A percentile compares a stretch with the other conserved stretches of the same genome.
These are phyloP conservation scores for Agapornis roseicollis DNA, from an alignment of 2,113 vertebrate species.

Conservation along the genomic window DNA sequence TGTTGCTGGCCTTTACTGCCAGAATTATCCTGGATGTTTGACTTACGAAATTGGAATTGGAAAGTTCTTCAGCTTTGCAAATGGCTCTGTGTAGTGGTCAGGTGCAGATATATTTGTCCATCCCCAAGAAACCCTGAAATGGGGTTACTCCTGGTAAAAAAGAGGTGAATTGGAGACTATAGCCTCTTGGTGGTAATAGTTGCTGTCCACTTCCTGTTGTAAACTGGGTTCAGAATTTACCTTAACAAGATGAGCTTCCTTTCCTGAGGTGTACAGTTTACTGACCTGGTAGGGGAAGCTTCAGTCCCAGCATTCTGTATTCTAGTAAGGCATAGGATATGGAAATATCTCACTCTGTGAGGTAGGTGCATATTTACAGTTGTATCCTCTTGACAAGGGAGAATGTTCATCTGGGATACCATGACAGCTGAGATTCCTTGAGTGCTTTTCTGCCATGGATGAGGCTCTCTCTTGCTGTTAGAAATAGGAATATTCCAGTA, in stretches of 20 bases:
- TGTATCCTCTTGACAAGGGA: neutral
- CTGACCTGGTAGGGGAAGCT: neutral
- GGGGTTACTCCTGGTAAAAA: neutral
- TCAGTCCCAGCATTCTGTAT: accelerated
- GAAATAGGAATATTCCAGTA: constrained; percentile 19
- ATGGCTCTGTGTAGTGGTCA: neutral
- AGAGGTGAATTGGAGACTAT: neutral
- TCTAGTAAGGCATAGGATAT: neutral
- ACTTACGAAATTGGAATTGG: neutral
- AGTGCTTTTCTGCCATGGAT: constrained; percentile 2
- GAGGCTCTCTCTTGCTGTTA: neutral
- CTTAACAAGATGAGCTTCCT: neutral
- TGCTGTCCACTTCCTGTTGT: neutral
- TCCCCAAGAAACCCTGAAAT: neutral
- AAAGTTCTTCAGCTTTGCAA: neutral
- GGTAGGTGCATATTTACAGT: neutral
- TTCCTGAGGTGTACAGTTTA: neutral
- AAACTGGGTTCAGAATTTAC: neutral
- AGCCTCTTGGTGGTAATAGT: neutral
- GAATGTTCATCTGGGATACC: neutral
- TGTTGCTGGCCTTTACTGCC: neutral
- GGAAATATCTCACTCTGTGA: neutral
- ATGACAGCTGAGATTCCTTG: constrained; percentile 25
- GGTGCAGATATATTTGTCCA: neutral
- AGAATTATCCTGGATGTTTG: neutral